Evolutionary conservation across 2,113 vertebrate species (phyloP), one percentile per base, ranked within the genome.

Genomic region (Picathartes gymnocephalus): DNA sequence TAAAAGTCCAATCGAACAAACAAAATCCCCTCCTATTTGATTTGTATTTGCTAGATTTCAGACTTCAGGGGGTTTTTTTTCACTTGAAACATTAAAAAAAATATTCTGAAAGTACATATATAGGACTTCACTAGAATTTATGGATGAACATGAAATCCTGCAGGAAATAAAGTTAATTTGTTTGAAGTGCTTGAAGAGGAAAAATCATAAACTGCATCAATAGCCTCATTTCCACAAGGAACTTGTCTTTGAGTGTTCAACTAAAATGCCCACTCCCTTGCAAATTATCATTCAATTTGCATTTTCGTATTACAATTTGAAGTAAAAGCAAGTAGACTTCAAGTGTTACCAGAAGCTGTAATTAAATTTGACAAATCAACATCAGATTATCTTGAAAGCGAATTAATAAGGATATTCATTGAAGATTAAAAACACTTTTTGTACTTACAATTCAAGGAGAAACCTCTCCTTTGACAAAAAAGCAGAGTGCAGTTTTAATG

Each of bases 311-410:
- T 99, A 99, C 98, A 98, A 98, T 99, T 99, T 99, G 98, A 99
- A 98, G 98, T 98, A 98, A 98, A 99, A 98, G 98, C 98, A 98
- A 96, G 98, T 97, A 98, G 98, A 99, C 98, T 98, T 99, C 98
- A 99, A 99, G 99, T 99, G 98, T 99, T 99, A 99, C 99, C 98
- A 98, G 98, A 99, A 99, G 98, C 98, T 99, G 99, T 99, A 99
- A 99, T 99, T 99, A 99, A 99, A 99, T 99, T 99, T 99, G 98
- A 99, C 98, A 98, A 99, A 99, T 99, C 99, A 99, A 99, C 99
- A 99, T 98, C 98, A 99, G 98, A 99, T 99, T 99, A 99, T 98
- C 98, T 99, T 99, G 98, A 98, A 99, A 99, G 98, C 98, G 98
- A 99, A 99, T 99, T 99, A 99, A 99, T 98, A 97, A 98, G 98